phyloP scores from a whole-genome alignment of 2,797 vertebrate species.

The Rhabdophis nuchalis region DNA sequence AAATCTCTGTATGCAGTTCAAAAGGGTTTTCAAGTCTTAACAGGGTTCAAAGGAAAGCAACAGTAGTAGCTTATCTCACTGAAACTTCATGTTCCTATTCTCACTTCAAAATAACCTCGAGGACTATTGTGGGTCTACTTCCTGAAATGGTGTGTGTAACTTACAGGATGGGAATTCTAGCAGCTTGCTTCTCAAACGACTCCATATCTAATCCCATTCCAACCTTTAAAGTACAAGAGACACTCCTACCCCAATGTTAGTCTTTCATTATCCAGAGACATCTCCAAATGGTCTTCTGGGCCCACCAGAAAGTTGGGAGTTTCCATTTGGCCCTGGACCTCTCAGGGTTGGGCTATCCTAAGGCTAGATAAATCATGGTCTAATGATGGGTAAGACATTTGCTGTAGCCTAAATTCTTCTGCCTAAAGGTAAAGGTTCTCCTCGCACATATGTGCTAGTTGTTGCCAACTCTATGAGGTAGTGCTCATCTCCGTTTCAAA shows the following conservation, averaged over 20 bases:
- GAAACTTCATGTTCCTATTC: background rate
- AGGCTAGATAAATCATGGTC: background rate
- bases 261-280: background rate
- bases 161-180: background rate
- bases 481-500: too few relatives aligned
- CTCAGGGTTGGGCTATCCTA: background rate
- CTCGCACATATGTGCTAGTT: too few relatives aligned
- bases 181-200: background rate
- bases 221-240: background rate
- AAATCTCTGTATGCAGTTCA: slow-evolving; percentile 2
- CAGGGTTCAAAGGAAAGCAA: background rate
- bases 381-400: background rate
- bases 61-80: background rate
- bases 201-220: background rate
- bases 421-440: too few relatives aligned
- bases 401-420: background rate
- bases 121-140: background rate
- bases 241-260: background rate
- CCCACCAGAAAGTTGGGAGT: background rate
- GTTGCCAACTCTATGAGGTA: too few relatives aligned
- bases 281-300: background rate
- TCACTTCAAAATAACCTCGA: background rate
- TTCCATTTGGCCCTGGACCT: background rate
- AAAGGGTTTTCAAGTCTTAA: background rate
- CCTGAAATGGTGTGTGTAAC: background rate